A percentile compares a stretch with the other conserved stretches of the same genome.
Evolutionary conservation across 2,113 vertebrate genomes (phyloP).

Genomic region (Aegotheles bennettii): DNA sequence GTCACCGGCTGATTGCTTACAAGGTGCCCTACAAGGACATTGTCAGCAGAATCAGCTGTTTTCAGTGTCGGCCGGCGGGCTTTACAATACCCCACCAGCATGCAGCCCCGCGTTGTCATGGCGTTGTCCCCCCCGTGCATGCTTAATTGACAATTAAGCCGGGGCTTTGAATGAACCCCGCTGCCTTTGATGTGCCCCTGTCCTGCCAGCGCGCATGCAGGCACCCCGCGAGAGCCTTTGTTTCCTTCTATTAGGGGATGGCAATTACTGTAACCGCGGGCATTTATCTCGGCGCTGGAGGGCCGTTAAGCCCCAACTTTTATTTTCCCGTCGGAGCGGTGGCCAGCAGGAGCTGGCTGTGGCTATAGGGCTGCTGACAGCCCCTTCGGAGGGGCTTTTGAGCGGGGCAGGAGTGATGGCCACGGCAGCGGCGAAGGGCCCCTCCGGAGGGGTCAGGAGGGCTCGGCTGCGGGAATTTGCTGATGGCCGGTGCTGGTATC

Average conservation of each 20-base stretch:
- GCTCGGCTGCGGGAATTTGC: slow-evolving; percentile 73
- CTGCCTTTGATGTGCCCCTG: slow-evolving; percentile 85
- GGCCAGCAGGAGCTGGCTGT: slow-evolving; percentile 88
- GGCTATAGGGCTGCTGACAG: slow-evolving; percentile 74
- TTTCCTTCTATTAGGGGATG: slow-evolving; percentile 86
- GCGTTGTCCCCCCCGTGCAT: slow-evolving; percentile 89
- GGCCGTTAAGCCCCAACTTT: slow-evolving; percentile 77
- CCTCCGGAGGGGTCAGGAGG: slow-evolving; percentile 78
- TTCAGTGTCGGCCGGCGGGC: slow-evolving; percentile 80
- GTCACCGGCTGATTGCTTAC: slow-evolving; percentile 85
- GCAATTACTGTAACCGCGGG: slow-evolving; percentile 86
- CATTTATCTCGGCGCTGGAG: slow-evolving; percentile 88
- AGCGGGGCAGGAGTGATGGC: slow-evolving; percentile 87
- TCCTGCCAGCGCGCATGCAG: slow-evolving; percentile 80
- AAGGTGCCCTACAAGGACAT: slow-evolving; percentile 88
- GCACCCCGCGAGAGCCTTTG: slow-evolving; percentile 84
- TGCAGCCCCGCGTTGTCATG: slow-evolving; percentile 89
- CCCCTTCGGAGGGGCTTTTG: slow-evolving; percentile 76
- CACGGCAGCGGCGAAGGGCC: slow-evolving; percentile 64
- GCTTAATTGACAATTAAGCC: slow-evolving; percentile 98
- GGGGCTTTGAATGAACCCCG: slow-evolving; percentile 79
- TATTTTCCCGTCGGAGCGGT: slow-evolving; percentile 72
- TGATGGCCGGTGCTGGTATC: slow-evolving; percentile 66
- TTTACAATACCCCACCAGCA: slow-evolving; percentile 88
- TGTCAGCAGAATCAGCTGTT: slow-evolving; percentile 97